Conservation (phyloP, 2,797 vertebrate species). For the Sandelia bainsii region DNA sequence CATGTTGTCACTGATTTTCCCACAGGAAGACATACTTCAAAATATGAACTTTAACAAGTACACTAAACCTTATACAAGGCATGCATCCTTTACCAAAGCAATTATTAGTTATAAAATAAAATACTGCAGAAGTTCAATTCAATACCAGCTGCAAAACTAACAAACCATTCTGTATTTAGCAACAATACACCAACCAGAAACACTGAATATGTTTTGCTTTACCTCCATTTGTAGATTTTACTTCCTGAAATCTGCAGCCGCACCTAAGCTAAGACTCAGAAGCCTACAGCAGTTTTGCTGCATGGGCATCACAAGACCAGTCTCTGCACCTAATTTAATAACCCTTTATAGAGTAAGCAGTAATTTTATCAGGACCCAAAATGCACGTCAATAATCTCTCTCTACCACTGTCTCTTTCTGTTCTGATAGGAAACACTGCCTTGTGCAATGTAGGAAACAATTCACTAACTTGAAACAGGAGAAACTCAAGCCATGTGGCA, state of each 20-base stretch:
- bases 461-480: constrained; percentile 29
- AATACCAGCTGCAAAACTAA: background rate
- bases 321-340: constrained; percentile 69
- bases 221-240: constrained; percentile 75
- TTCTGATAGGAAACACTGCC: constrained; percentile 52
- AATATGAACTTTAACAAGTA: background rate
- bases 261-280: constrained; percentile 63
- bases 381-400: constrained; percentile 62
- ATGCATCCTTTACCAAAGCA: background rate
- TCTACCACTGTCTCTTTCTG: constrained; percentile 12
- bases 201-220: constrained; percentile 44
- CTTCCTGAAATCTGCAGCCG: constrained; percentile 81
- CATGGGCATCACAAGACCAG: constrained; percentile 78
- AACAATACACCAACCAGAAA: background rate
- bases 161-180: background rate
- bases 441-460: constrained; percentile 31
- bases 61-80: background rate
- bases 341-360: constrained; percentile 58
- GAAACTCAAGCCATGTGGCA: constrained; percentile 21
- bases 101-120: background rate
- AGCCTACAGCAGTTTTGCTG: constrained; percentile 36
- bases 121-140: background rate
- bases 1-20: background rate
- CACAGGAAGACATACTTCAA: background rate
- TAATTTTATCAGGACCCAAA: constrained; percentile 74